Evolutionary conservation across 2,113 vertebrate species (phyloP), one percentile per base, ranked within the genome.

Genomic region (Alosa alosa): DNA sequence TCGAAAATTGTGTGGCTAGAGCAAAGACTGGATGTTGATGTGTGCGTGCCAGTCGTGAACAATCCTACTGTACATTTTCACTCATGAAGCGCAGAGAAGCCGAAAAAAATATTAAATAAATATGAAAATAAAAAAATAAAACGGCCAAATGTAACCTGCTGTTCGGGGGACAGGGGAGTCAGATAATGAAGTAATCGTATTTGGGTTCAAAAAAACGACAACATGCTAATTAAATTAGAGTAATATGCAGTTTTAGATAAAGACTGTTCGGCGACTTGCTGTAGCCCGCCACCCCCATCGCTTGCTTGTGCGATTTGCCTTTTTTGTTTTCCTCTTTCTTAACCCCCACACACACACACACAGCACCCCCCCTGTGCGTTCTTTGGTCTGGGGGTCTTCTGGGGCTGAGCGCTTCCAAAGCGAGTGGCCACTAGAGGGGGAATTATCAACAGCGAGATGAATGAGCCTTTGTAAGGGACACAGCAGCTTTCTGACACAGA

Each of bases 211-310:
- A 90, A 88, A 90, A 88, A 87, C 50, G 88, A 57, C 88, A 86
- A 88, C 88, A 86, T 87, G 90, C 85, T 89, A 89, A 89, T 90
- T 90, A 89, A 90, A 87, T 90, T 87, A 89, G 83, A 84, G 87
- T 88, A 90, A 88, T 87, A 87, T 87, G 84, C 87, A 81, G 85
- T 84, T 89, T 90, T 86, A 89, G 90, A 90, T 89, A 90, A 89
- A 90, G 88, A 87, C 81, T 84, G 84, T 88, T 90, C 75, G 7
- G 57, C 57, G 22, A 20, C 57, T 25, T 64, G 57, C 57, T 6
- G 22, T 11, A 9, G 15, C 52, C 20, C 57, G 6, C 57, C 57
- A 22, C 57, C 57, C 57, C 22, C 57, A 15, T 8, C 57, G 0
- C 57, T 82, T 44, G 86, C 84, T 22, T 86, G 82, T 84, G 84